Base-by-base conservation (phyloP, 53 echinoderm and acorn worm genomes). In the Holothuria scabra region DNA sequence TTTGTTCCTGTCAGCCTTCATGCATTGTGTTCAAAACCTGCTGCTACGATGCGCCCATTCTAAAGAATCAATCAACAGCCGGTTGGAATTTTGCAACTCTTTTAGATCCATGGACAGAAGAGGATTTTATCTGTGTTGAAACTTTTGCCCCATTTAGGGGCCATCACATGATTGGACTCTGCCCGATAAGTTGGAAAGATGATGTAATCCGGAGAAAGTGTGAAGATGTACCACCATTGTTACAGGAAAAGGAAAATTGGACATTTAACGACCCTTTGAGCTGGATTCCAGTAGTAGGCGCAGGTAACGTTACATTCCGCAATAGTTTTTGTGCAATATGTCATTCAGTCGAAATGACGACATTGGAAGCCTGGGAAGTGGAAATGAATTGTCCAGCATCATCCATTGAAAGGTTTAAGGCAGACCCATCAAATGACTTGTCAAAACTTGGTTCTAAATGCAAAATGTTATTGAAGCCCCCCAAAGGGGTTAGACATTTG, bases 81-180 rank as follows among this genome's bases (percentile, higher is more conserved):
- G 19, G 62, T 28, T 29, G 31, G 30, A 67, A 67, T 11, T 28
- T 33, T 7, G 34, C 20, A 32, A 16, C 67, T 32, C 16, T 67
- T 14, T 41, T 41, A 41, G 32, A 35, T 24, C 31, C 30, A 32
- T 74, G 74, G 74, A 74, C 5, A 8, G 26, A 44, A 21, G 74
- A 24, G 33, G 18, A 74, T 74, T 74, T 74, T 49, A 14, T 48
- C 74, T 74, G 74, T 30, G 49, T 74, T 2, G 74, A 74, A 49
- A 74, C 74, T 16, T 19, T 21, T 19, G 2, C 74, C 20, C 74
- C 74, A 1, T 30, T 74, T 6, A 74, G 74, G 37, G 74, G 74
- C 6, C 74, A 74, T 74, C 74, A 74, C 13, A 74, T 74, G 74
- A 74, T 74, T n/a, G 44, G 46, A 30, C 46, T 23, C 22, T 74